phyloP scores from a whole-genome alignment of 2,888 invertebrate genomes.

The Meghimatium bilineatum region DNA sequence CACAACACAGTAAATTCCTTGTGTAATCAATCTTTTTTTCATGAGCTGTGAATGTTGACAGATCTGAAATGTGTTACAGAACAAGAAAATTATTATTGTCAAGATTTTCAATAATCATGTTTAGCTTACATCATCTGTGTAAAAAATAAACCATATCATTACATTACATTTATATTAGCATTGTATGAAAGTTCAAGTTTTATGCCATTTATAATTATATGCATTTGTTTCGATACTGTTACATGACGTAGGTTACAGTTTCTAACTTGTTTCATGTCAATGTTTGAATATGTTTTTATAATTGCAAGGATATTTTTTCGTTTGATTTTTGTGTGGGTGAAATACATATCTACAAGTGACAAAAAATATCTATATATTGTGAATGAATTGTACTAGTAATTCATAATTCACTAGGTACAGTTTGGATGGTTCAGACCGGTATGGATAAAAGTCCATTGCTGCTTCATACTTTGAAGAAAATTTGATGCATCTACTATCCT shows the following conservation, averaged over 20 bases:
- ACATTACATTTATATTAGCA: background rate
- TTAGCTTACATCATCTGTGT: background rate
- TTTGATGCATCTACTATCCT: too few relatives aligned
- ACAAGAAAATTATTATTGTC: background rate
- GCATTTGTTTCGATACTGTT: background rate
- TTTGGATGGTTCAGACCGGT: too few relatives aligned
- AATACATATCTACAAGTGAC: background rate
- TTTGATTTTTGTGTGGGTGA: background rate
- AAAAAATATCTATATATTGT: background rate
- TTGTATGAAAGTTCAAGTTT: background rate
- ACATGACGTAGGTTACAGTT: background rate
- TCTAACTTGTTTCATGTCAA: background rate
- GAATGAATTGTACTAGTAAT: background rate
- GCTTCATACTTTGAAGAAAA: too few relatives aligned
- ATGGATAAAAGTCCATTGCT: too few relatives aligned
- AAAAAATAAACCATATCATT: background rate
- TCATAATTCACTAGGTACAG: too few relatives aligned
- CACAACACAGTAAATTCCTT: background rate
- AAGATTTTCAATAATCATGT: background rate
- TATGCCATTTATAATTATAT: background rate
- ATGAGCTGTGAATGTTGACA: background rate
- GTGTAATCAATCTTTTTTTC: background rate
- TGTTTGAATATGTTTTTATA: background rate
- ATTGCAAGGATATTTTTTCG: too few relatives aligned
- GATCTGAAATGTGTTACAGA: background rate